These are phyloP conservation scores for Urophycis tenuis DNA, from an alignment of 2,797 vertebrate genomes.

Conservation along the genomic window DNA sequence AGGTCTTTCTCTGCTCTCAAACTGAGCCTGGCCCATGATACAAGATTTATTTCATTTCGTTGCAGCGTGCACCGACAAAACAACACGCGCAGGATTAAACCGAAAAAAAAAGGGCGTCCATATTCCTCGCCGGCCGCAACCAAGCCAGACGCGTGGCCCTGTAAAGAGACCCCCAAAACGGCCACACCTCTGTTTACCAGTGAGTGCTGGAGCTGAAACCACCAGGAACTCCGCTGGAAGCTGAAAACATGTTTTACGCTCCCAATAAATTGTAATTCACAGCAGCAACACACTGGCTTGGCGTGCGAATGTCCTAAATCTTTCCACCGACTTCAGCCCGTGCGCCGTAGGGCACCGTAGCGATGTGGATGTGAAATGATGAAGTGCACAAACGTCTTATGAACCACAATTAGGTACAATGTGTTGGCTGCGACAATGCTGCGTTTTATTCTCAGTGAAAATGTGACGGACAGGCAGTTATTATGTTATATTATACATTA, in stretches of 20 bases:
- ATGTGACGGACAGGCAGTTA: slow-evolving; percentile 26
- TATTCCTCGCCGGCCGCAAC: background rate
- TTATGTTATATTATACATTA: slow-evolving; percentile 20
- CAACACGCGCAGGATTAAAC: background rate
- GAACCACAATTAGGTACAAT: slow-evolving; percentile 43
- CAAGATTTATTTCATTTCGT: background rate
- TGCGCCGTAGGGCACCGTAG: slow-evolving; percentile 26
- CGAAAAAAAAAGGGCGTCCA: background rate
- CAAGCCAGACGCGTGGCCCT: background rate
- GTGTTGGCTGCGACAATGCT: slow-evolving; percentile 21
- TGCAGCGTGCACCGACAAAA: background rate
- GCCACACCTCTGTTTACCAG: slow-evolving; percentile 23
- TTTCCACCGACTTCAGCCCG: slow-evolving; percentile 20
- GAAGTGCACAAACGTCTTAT: slow-evolving; percentile 28
- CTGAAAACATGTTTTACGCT: slow-evolving; percentile 47
- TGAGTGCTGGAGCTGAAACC: slow-evolving; percentile 35
- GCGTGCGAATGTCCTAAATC: slow-evolving; percentile 37
- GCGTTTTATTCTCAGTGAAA: slow-evolving; percentile 32
- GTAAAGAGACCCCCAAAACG: background rate
- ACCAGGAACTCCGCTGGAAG: slow-evolving; percentile 35
- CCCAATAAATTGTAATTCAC: slow-evolving; percentile 40
- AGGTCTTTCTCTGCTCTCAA: background rate
- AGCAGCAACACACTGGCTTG: slow-evolving; percentile 23
- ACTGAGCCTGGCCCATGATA: background rate
- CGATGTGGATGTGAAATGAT: slow-evolving; percentile 34